These are phyloP conservation scores for Selenia dentaria DNA, from an alignment of 2,888 invertebrate genomes.

Conservation along the genomic window DNA sequence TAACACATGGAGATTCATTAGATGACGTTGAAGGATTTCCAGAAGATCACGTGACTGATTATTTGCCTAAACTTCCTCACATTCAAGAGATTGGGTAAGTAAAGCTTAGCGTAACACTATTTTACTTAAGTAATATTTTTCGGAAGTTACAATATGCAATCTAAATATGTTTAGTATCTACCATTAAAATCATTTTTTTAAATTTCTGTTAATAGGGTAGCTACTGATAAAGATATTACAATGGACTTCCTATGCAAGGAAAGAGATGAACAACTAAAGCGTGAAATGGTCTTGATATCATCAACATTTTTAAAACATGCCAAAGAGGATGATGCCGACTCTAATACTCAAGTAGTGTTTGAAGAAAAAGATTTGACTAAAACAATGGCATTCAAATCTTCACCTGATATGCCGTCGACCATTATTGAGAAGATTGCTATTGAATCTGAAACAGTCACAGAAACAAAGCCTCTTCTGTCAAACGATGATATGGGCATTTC, in stretches of 20 bases:
- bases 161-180: not conserved
- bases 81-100: constrained; percentile 77
- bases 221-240: constrained; percentile 56
- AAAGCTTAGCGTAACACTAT: too few species aligned
- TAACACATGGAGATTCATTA: constrained; percentile 77
- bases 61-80: constrained; percentile 74
- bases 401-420: too few species aligned
- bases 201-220: not conserved
- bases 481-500: too few species aligned
- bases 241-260: constrained; percentile 65
- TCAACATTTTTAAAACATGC: not conserved
- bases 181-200: not conserved
- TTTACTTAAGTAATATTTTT: too few species aligned
- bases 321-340: not conserved
- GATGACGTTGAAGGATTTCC: constrained; percentile 83
- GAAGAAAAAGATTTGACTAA: too few species aligned
- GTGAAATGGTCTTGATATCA: constrained; percentile 43
- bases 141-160: too few species aligned
- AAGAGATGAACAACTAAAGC: constrained; percentile 66
- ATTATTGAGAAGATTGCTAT: not conserved
- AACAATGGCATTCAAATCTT: too few species aligned
- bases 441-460: not conserved
- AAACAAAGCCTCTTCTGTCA: not conserved
- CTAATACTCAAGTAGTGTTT: not conserved
- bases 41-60: constrained; percentile 75